Evolutionary conservation across 2,113 vertebrate genomes (phyloP), one percentile per base, ranked within the genome.

Genomic region (Hippopotamus amphibius): DNA sequence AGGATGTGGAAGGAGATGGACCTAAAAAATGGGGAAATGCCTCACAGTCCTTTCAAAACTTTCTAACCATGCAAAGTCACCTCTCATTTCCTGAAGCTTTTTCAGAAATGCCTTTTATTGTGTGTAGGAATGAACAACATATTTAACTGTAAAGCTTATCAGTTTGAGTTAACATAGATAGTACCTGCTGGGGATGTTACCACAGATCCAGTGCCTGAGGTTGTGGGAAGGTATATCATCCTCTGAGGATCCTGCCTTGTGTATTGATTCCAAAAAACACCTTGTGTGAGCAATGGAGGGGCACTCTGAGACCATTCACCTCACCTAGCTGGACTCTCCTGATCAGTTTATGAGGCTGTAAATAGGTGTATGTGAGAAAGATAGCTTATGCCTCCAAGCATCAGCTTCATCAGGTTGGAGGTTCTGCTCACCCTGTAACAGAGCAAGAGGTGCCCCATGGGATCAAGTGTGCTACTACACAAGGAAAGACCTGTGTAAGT

Each of bases 51-150:
- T 95, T 88, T 50, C 15, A 59, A 53, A 92, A 71, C 59, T n/a
- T 88, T 57, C 74, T 91, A 66, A 87, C 50, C 84, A n/a, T 63
- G n/a, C 55, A 85, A 30, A 84, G 59, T 57, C 61, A 81, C 59
- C 57, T 88, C 46, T 33, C 4, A 17, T 79, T 93, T 96, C 48
- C 63, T 48, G 17, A 76, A 21, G 33, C 8, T 55, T 48, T 91
- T 94, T 84, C 71, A 81, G 55, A 65, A 87, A 68, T 74, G 33
- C 19, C 37, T 77, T 69, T 88, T 82, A 71, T 90, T 93, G 11
- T 46, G 48, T 59, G 65, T 76, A 59, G 6, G 57, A 81, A n/a
- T 93, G 43, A 90, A 79, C 24, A 55, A 85, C 76, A 28, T 85
- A 79, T 76, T 65, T 63, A 72, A 86, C 80, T 89, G 16, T 65